A percentile compares a stretch with the other conserved stretches of the same genome.
Evolutionary conservation across 2,888 invertebrate species (phyloP).

Genomic region (Polylopha cassiicola): DNA sequence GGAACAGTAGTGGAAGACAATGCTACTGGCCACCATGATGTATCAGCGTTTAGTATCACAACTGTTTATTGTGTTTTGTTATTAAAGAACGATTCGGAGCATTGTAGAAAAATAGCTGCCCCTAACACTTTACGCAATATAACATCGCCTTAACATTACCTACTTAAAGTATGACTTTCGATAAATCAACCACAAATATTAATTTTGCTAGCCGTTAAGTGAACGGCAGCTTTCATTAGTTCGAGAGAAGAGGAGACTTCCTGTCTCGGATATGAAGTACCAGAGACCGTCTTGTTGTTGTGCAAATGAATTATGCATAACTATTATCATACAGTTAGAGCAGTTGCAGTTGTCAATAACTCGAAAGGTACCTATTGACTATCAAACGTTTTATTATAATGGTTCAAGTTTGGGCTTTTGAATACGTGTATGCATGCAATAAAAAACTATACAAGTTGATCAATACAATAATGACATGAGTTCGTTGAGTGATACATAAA

Average conservation of each 20-base stretch:
- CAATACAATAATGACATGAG: constrained; percentile 11
- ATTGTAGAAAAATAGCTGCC: no score
- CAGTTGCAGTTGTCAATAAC: constrained; percentile 20
- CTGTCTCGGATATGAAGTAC: constrained; percentile 48
- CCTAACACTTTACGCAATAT: no score
- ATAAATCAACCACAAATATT: constrained; percentile 4
- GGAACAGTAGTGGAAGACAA: constrained; percentile 33
- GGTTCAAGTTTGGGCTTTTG: constrained; percentile 7
- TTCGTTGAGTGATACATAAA: constrained; percentile 36
- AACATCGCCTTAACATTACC: no score
- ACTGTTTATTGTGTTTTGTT: no score
- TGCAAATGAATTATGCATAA: constrained; percentile 37
- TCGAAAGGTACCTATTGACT: neutral
- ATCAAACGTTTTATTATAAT: constrained; percentile 3
- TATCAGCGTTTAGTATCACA: constrained; percentile 22
- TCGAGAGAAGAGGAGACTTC: constrained; percentile 40
- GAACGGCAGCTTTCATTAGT: constrained; percentile 9
- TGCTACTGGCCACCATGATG: constrained; percentile 24
- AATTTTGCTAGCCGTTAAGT: constrained; percentile 3
- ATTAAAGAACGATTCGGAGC: no score
- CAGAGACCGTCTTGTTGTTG: constrained; percentile 36
- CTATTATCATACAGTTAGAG: constrained; percentile 16
- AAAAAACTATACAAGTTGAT: constrained; percentile 5
- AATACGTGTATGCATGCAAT: constrained; percentile 3
- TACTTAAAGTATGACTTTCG: no score